Evolutionary conservation across 2,797 vertebrate genomes (phyloP).

Genomic region (Mormyrus proboscirostris): DNA sequence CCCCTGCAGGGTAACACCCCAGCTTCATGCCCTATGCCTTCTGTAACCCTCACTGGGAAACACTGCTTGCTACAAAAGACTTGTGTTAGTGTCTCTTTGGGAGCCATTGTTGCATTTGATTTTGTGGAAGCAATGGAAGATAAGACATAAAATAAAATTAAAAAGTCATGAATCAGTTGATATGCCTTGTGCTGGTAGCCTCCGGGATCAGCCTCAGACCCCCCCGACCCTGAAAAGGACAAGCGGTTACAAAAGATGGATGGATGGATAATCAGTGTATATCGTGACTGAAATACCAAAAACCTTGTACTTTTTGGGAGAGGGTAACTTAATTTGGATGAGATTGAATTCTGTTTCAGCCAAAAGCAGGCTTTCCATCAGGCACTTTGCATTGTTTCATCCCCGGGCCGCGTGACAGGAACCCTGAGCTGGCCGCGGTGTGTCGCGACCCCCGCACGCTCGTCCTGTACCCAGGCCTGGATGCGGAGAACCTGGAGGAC

Average conservation of each 20-base stretch:
- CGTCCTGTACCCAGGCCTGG: constrained; percentile 85
- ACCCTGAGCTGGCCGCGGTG: constrained; percentile 79
- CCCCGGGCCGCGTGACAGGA: constrained; percentile 50
- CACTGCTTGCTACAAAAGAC: background rate
- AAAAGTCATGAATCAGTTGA: background rate
- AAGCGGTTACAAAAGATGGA: background rate
- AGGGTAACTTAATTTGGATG: background rate
- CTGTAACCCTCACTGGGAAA: background rate
- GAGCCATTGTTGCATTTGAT: background rate
- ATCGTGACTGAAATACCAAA: background rate
- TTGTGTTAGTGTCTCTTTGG: background rate
- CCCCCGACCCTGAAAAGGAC: background rate
- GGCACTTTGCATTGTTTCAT: background rate
- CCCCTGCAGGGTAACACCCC: background rate
- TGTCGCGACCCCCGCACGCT: constrained; percentile 77
- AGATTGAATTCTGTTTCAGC: background rate
- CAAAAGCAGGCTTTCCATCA: background rate
- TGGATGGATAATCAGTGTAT: background rate
- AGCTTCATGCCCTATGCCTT: background rate
- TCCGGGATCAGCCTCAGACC: background rate
- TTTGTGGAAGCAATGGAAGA: background rate
- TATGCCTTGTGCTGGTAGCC: background rate
- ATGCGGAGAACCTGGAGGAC: constrained; percentile 85
- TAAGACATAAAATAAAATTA: background rate
- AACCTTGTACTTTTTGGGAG: background rate